Evolutionary conservation across 2,113 vertebrate species (phyloP), one percentile per base, ranked within the genome.

Genomic region (Thamnophis sirtalis): DNA sequence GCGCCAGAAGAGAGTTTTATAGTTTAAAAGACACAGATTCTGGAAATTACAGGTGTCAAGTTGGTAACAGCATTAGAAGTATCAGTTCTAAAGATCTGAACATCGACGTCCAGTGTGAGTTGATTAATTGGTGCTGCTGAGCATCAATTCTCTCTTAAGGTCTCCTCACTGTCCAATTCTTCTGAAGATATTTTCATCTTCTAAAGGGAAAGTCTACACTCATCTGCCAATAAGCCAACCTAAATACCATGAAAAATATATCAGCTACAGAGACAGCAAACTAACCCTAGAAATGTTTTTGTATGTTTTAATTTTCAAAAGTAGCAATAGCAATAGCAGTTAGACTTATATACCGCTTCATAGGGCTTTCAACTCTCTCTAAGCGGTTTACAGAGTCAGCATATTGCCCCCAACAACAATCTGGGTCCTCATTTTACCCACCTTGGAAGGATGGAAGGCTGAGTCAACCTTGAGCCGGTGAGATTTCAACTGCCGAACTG

Each of bases 61-160:
- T 2, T 17, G 0, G 0, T 5, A 91, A 87, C 9, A 0, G 0
- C 3, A 0, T 68, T 92, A 33, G 50, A 68, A 21, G 0, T 1
- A 1, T 0, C 2, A 0, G 0, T 0, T 48, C 60, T 48, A 4
- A n/a, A 13, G 2, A 2, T 2, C 49, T 68, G 49, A 22, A 0
- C 3, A 56, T 92, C 9, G 5, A 80, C 11, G 86, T 91, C 33
- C 91, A 80, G 13, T 92, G 86, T 92, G 60, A 92, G 91, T 92
- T 73, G 6, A 28, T 92, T 80, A 26, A 80, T 53, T 68, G 28
- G 48, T 11, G 17, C 10, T 19, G 3, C 3, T 53, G 28, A 63
- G 5, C 43, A 9, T 1, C 60, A 68, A 0, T 80, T 13, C 13
- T 84, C 15, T 38, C 26, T n/a, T 3, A 21, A n/a, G 9, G 19